Conservation (phyloP, 2,888 invertebrate species). For the Pseudococcus jackbeardsleyi region DNA sequence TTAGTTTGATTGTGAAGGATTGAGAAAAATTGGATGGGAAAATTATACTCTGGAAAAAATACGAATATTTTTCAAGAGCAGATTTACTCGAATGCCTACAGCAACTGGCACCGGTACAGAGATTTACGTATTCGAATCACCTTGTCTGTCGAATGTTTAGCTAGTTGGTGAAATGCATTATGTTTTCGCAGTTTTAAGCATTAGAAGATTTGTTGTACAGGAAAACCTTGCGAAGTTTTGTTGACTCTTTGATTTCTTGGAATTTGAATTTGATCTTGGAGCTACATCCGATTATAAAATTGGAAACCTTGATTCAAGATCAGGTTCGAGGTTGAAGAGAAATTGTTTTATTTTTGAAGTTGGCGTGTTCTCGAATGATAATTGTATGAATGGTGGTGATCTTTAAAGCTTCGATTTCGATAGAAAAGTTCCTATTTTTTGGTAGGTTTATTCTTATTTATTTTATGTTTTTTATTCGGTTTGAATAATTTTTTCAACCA, state of each 20-base stretch:
- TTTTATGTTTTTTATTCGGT: no score
- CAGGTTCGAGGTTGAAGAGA: not conserved
- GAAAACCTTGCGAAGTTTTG: constrained; percentile 2
- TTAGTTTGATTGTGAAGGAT: no score
- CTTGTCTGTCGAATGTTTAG: not conserved
- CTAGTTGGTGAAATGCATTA: not conserved
- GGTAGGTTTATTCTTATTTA: no score
- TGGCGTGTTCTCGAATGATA: no score
- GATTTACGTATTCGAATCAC: not conserved
- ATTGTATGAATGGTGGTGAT: no score
- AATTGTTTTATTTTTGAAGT: no score
- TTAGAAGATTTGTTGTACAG: not conserved
- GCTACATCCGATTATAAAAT: not conserved
- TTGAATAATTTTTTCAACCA: no score
- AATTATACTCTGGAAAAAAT: no score
- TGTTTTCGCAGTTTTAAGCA: not conserved
- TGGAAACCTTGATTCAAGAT: not conserved
- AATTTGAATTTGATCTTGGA: not conserved
- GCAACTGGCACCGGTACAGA: constrained; percentile 1
- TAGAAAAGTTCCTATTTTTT: no score
- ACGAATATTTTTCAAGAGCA: not conserved
- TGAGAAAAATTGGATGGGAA: no score
- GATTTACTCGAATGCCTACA: not conserved
- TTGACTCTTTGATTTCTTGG: not conserved
- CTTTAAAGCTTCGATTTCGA: no score